These are phyloP conservation scores for Propithecus coquereli DNA, from an alignment of 2,113 vertebrate genomes.

Conservation along the genomic window DNA sequence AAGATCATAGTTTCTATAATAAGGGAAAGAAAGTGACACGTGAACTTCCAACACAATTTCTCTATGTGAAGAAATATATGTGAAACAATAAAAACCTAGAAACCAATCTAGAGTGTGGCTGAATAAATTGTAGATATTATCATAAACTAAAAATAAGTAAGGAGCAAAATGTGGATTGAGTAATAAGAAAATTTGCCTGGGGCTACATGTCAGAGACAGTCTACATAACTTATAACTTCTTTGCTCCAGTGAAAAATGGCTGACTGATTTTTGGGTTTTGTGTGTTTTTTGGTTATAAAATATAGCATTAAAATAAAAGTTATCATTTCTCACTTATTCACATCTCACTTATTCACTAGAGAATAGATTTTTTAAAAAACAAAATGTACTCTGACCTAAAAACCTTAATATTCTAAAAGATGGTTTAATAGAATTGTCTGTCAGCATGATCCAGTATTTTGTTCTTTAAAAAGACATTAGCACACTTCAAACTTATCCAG, in stretches of 20 bases:
- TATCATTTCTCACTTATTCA: neutral
- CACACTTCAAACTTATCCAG: neutral
- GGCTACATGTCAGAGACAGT: neutral
- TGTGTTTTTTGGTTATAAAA: neutral
- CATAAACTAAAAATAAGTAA: neutral
- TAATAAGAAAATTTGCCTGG: neutral
- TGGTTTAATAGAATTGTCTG: neutral
- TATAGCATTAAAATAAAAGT: neutral
- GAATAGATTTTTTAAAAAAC: neutral
- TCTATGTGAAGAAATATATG: neutral
- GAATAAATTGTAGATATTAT: neutral
- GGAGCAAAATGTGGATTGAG: neutral
- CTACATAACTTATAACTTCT: neutral
- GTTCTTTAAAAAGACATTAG: neutral
- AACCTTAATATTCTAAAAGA: neutral
- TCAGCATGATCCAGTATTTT: neutral
- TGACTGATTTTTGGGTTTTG: neutral
- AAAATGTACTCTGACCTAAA: neutral
- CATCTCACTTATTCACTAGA: neutral
- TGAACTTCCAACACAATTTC: neutral
- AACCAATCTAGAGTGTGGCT: neutral
- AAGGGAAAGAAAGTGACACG: neutral
- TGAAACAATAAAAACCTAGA: neutral
- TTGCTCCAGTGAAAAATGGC: neutral
- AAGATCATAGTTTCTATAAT: neutral